Percentiles rank a stretch among this genome's conserved stretches.
Conservation (phyloP, 2,888 invertebrate genomes). For the Cheilosia scutellata region DNA sequence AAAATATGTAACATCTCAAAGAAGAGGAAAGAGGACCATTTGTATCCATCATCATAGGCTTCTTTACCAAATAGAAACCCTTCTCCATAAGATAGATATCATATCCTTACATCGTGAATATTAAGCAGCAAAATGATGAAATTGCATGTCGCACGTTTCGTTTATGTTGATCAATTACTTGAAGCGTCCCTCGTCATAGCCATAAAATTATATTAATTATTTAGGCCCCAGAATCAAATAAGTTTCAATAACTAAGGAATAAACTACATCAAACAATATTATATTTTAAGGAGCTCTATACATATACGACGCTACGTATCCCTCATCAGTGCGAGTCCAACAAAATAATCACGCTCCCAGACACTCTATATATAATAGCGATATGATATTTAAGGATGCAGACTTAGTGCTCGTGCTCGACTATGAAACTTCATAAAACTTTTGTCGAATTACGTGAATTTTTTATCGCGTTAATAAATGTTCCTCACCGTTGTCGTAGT, state of each 20-base stretch:
- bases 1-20: too few relatives aligned
- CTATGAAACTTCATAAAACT: slow-evolving; percentile 64
- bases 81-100: not conserved
- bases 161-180: slow-evolving; percentile 27
- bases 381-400: slow-evolving; percentile 14
- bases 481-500: slow-evolving; percentile 16
- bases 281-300: not conserved
- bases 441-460: slow-evolving; percentile 65
- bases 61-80: not conserved
- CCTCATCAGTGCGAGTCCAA: not conserved
- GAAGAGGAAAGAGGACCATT: too few relatives aligned
- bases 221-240: slow-evolving; percentile 4
- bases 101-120: slow-evolving; percentile 3
- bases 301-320: not conserved
- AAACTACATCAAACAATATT: not conserved
- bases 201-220: slow-evolving; percentile 20
- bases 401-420: slow-evolving; percentile 26
- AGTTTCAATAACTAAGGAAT: slow-evolving; percentile 5
- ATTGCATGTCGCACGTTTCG: slow-evolving; percentile 21
- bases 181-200: not conserved
- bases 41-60: too few relatives aligned
- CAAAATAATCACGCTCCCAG: not conserved
- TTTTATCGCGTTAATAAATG: slow-evolving; percentile 60
- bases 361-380: not conserved
- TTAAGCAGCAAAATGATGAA: not conserved